Evolutionary conservation across 1,140 invertebrate species (phyloP).

Genomic region (Nephotettix cincticeps): DNA sequence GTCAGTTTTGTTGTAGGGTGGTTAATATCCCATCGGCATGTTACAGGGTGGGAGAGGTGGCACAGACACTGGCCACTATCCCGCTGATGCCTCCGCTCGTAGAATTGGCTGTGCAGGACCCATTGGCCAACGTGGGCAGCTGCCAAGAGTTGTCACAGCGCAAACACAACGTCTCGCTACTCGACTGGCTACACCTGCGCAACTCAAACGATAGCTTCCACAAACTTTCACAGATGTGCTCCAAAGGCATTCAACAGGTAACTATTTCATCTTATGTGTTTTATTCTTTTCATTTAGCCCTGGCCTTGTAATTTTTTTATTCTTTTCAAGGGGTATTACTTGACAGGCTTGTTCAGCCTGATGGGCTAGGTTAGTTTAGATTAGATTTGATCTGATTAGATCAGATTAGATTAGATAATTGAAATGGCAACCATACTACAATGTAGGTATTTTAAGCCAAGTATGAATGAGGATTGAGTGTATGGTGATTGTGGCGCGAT

Average conservation of each 20-base stretch:
- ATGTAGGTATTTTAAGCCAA: no score
- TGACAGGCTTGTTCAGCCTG: no score
- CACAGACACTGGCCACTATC: constrained; percentile 11
- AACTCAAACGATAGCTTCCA: constrained; percentile 23
- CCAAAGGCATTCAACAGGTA: constrained; percentile 19
- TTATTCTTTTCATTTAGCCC: no score
- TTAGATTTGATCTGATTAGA: no score
- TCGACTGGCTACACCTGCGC: constrained; percentile 22
- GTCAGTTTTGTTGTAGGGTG: background rate
- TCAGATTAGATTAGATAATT: no score
- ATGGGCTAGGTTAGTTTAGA: no score
- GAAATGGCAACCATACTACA: no score
- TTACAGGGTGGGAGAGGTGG: constrained; percentile 51
- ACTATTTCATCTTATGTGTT: no score
- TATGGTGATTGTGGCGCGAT: no score
- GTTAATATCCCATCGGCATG: background rate
- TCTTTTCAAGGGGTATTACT: no score
- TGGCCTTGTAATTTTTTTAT: no score
- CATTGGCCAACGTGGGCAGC: background rate
- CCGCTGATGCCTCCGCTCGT: constrained; percentile 10
- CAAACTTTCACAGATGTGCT: constrained; percentile 16
- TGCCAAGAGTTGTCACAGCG: background rate
- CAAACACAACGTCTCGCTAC: constrained; percentile 5
- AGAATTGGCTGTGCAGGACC: constrained; percentile 9
- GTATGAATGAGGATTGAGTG: no score